Conservation (phyloP, 2,797 vertebrate genomes). For the Ctenochaetus hawaiiensis region DNA sequence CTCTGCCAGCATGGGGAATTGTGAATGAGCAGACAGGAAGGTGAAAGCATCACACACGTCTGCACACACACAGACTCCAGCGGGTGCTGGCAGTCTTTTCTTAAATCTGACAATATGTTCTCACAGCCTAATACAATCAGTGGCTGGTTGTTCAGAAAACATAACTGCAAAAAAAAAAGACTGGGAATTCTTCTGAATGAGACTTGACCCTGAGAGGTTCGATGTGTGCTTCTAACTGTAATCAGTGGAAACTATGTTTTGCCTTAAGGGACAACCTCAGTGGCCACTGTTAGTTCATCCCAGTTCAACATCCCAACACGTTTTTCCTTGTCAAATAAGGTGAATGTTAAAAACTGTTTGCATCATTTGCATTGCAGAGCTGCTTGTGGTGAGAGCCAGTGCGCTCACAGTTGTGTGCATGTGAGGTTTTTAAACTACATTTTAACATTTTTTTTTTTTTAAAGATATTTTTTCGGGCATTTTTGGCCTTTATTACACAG, state of each 20-base stretch:
- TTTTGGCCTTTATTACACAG: no score
- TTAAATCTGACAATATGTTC: conserved; percentile 13
- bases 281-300: not conserved
- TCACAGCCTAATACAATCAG: conserved; percentile 9
- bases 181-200: not conserved
- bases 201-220: not conserved
- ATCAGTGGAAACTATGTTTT: not conserved
- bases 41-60: conserved; percentile 17
- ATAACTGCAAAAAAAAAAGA: not conserved
- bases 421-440: not conserved
- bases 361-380: not conserved
- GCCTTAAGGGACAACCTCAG: not conserved
- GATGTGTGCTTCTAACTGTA: not conserved
- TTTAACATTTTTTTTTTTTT: no score
- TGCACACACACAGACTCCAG: not conserved
- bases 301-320: not conserved
- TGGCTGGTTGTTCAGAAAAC: conserved; percentile 11
- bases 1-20: conserved; percentile 55
- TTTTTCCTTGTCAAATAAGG: not conserved
- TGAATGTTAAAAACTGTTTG: not conserved
- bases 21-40: conserved; percentile 60
- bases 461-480: no score
- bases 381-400: not conserved
- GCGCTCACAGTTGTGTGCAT: no score
- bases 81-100: not conserved